Evolutionary conservation across 92 coral and sea anemone genomes (phyloP), one percentile per base, ranked within the genome.

Genomic region (Galaxea fascicularis): DNA sequence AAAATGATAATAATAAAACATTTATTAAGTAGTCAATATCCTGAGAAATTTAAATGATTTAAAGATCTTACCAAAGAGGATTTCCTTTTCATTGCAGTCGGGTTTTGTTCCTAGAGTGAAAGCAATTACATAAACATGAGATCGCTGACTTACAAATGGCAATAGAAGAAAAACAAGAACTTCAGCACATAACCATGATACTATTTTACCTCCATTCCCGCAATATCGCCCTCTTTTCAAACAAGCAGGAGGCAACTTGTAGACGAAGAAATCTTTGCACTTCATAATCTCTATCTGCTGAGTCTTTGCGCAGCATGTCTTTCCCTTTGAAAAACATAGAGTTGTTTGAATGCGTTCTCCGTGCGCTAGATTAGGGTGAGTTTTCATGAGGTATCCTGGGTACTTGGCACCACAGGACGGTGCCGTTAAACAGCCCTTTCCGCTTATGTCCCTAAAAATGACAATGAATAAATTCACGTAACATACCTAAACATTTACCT

Each of bases 391-490:
- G 45, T 79, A 79, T 16, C 52, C 84, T 20, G 84, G 84, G 45
- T 22, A 79, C 65, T 46, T 65, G 31, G 84, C 84, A 2, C 84
- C 84, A 52, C 84, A 79, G 6, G 84, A 70, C 29, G 84, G 84
- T 14, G 65, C 10, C 49, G 41, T 79, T 31, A 67, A 29, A 44
- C 84, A 79, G 29, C 47, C 31, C 49, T 56, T 56, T 47, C 65
- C 84, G n/a, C 28, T 64, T 63, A 29, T 8, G 12, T 79, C 64
- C 30, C 74, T 79, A 51, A 44, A 22, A 35, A 10, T 25, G 8
- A 14, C 26, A 12, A 0, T 12, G 8, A 8, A 65, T 6, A 65
- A 12, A 11, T 15, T 18, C 7, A 63, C 26, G 2, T 25, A 0
- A 25, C 13, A 4, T 16, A 0, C 0, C 25, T 27, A 4, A 46